phyloP scores from a whole-genome alignment of 2,888 invertebrate genomes.

The Cheilosia scutellata region DNA sequence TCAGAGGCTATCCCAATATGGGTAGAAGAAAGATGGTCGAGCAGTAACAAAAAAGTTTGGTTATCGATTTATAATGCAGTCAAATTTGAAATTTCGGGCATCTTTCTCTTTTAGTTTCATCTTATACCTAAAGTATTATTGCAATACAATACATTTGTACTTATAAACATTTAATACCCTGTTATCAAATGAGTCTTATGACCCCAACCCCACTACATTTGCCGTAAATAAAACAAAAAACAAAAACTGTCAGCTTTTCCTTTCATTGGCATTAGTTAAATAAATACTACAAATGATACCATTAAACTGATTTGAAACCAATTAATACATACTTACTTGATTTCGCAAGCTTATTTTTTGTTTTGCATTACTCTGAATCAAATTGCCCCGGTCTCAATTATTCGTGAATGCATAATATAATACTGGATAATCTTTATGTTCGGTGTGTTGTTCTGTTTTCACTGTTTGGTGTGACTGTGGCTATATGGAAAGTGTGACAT shows the following conservation, averaged over 20 bases:
- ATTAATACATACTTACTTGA: conserved; percentile 20
- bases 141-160: too few relatives aligned
- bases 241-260: conserved; percentile 42
- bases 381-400: conserved; percentile 38
- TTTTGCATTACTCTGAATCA: conserved; percentile 24
- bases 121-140: too few relatives aligned
- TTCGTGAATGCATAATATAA: conserved; percentile 33
- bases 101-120: too few relatives aligned
- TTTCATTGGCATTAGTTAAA: conserved; percentile 22
- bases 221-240: conserved; percentile 4
- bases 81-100: too few relatives aligned
- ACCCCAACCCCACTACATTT: conserved; percentile 16
- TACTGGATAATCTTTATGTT: conserved; percentile 46
- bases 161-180: background rate
- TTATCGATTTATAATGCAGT: too few relatives aligned
- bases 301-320: conserved; percentile 41
- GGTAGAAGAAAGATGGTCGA: too few relatives aligned
- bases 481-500: conserved; percentile 61
- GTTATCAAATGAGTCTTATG: conserved; percentile 20
- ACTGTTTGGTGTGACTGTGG: conserved; percentile 32
- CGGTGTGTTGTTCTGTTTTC: conserved; percentile 25
- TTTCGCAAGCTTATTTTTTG: conserved; percentile 21
- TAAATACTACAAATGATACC: conserved; percentile 26
- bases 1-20: too few relatives aligned
- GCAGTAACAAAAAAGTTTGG: too few relatives aligned